phyloP scores from a whole-genome alignment of 2,113 vertebrate genomes.

The Paramormyrops kingsleyae region DNA sequence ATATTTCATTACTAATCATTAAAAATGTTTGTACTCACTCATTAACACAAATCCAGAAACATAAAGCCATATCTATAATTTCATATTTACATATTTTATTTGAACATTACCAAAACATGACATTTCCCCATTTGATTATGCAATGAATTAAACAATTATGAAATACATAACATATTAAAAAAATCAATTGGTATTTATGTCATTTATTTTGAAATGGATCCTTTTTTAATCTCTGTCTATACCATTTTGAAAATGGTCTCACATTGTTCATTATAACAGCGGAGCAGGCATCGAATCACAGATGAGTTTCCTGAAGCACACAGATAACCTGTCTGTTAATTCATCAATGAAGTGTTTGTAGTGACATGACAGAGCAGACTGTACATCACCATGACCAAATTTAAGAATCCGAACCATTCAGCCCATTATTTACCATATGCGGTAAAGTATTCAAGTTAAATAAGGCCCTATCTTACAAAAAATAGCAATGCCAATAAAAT shows the following conservation, averaged over 20 bases:
- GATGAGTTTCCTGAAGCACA: neutral
- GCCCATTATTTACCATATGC: neutral
- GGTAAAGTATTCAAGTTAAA: neutral
- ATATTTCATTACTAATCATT: neutral
- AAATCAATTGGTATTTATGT: neutral
- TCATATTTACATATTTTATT: neutral
- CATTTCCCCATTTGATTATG: neutral
- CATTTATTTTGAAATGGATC: neutral
- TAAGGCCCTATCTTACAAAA: neutral
- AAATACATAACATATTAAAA: neutral
- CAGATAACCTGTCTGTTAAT: neutral
- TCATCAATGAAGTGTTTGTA: neutral
- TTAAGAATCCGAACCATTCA: neutral
- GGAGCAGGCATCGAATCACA: neutral
- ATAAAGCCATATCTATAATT: neutral
- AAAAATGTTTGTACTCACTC: neutral
- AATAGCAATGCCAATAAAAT: neutral
- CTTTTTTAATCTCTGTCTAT: neutral
- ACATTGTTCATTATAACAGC: neutral
- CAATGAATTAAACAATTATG: neutral
- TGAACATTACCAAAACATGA: neutral
- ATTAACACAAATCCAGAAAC: neutral
- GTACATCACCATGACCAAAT: neutral
- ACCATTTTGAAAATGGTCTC: neutral
- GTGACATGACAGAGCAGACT: neutral